A percentile compares a stretch with the other conserved stretches of the same genome.
Conservation (phyloP, 2,113 vertebrate species). For the Sinocyclocheilus anophthalmus region DNA sequence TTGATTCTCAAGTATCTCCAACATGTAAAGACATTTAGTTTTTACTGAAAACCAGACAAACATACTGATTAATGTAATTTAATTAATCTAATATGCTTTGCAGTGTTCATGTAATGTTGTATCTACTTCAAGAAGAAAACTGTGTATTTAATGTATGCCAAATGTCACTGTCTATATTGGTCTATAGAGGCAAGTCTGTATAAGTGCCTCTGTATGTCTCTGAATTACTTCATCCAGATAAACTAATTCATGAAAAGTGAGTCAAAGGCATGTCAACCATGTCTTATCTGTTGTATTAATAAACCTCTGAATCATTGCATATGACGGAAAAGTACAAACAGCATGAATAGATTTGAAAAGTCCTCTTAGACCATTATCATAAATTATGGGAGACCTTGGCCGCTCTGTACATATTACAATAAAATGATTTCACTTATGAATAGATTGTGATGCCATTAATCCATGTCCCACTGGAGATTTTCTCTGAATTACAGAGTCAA, state of each 20-base stretch:
- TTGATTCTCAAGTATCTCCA: too few relatives aligned
- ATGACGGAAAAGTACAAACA: neutral
- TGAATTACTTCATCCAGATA: neutral
- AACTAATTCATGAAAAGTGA: neutral
- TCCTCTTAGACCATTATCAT: neutral
- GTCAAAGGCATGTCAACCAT: neutral
- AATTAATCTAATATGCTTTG: neutral
- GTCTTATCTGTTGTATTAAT: neutral
- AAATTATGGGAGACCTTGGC: constrained; percentile 10
- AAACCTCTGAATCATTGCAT: neutral
- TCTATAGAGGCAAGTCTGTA: neutral
- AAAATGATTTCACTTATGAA: neutral
- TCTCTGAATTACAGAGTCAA: neutral
- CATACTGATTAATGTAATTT: neutral
- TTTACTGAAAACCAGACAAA: neutral
- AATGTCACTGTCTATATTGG: too few relatives aligned
- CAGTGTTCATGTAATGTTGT: neutral
- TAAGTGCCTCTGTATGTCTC: neutral
- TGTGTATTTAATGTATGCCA: too few relatives aligned
- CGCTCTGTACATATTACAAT: neutral
- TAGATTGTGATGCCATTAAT: neutral
- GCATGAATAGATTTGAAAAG: neutral
- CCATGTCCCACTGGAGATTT: neutral
- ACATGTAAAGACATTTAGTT: too few relatives aligned
- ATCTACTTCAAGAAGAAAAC: too few relatives aligned